Conservation (phyloP, 2,113 vertebrate species). For the Collichthys lucidus region DNA sequence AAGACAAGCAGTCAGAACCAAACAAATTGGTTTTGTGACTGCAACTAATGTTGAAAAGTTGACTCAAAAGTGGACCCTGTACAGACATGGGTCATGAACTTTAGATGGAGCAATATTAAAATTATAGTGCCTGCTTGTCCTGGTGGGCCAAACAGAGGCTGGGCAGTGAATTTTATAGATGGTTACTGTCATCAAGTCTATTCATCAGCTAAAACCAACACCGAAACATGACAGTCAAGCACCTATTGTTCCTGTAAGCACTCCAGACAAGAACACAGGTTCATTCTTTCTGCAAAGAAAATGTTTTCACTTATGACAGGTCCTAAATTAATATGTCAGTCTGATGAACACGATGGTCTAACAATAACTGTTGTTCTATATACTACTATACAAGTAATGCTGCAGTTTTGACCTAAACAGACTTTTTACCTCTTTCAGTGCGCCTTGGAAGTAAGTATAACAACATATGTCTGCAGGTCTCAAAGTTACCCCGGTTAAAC, state of each 20-base stretch:
- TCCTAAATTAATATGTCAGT: background rate
- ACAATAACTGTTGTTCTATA: too few relatives aligned
- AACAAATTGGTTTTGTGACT: background rate
- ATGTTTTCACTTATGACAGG: background rate
- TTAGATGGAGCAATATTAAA: background rate
- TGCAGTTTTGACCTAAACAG: too few relatives aligned
- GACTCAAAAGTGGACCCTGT: background rate
- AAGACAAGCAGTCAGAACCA: background rate
- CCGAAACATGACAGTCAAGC: background rate
- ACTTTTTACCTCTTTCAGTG: too few relatives aligned
- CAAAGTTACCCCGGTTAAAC: background rate
- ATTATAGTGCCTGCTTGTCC: slow-evolving; percentile 1
- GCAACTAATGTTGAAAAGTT: background rate
- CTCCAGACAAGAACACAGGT: background rate
- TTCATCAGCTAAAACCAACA: slow-evolving; percentile 15
- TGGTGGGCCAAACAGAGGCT: background rate
- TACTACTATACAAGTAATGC: too few relatives aligned
- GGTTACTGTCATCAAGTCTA: slow-evolving; percentile 12
- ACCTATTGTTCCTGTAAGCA: background rate
- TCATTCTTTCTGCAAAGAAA: background rate
- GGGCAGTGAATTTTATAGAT: background rate
- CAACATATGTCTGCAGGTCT: too few relatives aligned
- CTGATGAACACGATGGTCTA: too few relatives aligned
- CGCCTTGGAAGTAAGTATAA: too few relatives aligned
- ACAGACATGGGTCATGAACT: background rate